Evolutionary conservation across 2,113 vertebrate species (phyloP), one percentile per base, ranked within the genome.

Genomic region (Camarhynchus parvulus): DNA sequence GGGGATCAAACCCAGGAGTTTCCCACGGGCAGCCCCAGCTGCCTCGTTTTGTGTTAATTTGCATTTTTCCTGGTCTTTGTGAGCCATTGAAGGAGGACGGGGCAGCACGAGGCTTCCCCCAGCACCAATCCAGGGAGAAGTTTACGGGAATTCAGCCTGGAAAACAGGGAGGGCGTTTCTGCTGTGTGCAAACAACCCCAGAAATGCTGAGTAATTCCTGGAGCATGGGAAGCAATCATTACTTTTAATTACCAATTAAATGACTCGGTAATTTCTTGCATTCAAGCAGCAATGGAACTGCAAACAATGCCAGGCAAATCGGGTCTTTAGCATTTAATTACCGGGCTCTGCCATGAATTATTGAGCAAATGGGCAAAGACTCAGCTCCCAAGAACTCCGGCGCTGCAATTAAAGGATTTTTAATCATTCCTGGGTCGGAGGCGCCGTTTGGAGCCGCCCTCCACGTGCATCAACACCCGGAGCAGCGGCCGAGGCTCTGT

Each of bases 161-260:
- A 62, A 64, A 41, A 11, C 16, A 44, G 9, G 2, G 18, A 70
- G 63, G 72, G 21, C 7, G 44, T 64, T 76, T 52, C 18, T 73
- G 46, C 37, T 56, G 50, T 25, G 42, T 30, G 59, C 89, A 91
- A 90, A 77, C 68, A 90, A 30, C 10, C 15, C 15, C 42, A 81
- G 89, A 92, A 92, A 70, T 52, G 89, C 94, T 96, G 92, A 97
- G 50, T 89, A 94, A 92, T 82, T 52, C 83, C 41, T 67, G 8
- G 19, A 50, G 68, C 69, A 33, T 5, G 35, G 64, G 73, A 85
- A 85, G 63, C 72, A 39, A 94, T 81, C 58, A 64, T 89, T 92
- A 77, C 75, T 91, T 46, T 93, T 94, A 94, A 95, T 97, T 95
- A 95, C 61, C 91, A 89, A 96, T 94, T 94, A 92, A 94, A 84